Evolutionary conservation across 1,140 invertebrate genomes (phyloP), one percentile per base, ranked within the genome.

Genomic region (Cydia fagiglandana): DNA sequence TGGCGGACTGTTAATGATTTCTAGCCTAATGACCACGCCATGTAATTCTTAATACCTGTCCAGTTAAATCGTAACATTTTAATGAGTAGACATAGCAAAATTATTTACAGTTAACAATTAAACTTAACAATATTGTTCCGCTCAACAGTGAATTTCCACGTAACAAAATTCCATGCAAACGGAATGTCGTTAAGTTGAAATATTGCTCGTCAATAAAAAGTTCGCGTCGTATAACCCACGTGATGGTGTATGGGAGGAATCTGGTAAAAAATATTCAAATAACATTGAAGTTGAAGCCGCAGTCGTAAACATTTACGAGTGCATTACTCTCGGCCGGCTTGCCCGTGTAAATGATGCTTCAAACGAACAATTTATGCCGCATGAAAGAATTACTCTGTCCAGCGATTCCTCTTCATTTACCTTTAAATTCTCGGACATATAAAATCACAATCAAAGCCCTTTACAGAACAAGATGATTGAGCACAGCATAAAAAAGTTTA

Each of bases 251-350:
- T 75, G 66, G 34, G 73, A 76, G 74, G 75, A 79, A 82, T 83
- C 74, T 82, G 77, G 56, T 24, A 86, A 89, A 88, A 88, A 86
- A 90, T 88, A 89, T 90, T 91, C 88, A 88, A 89, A 89, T 84
- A 85, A 86, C 83, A 86, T 84, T 84, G 81, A 82, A 76, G 79
- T 80, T 80, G 82, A 83, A 85, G 83, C 80, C 82, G 78, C 80
- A 86, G 81, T 85, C 87, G 83, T 92, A 91, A 92, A 92, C 86
- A 80, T 91, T 92, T 90, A 90, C 86, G 91, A 90, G 91, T 90
- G 81, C 90, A 90, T 91, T 90, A 90, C 88, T 87, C 88, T 91
- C 88, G 38, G 77, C 80, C 83, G 81, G 82, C 84, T 81, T 79
- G 78, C 80, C 80, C 77, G 83, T 80, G 83, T 83, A 82, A 88